Base-by-base conservation (phyloP, 1,140 invertebrate genomes). In the Aporrectodea caliginosa region DNA sequence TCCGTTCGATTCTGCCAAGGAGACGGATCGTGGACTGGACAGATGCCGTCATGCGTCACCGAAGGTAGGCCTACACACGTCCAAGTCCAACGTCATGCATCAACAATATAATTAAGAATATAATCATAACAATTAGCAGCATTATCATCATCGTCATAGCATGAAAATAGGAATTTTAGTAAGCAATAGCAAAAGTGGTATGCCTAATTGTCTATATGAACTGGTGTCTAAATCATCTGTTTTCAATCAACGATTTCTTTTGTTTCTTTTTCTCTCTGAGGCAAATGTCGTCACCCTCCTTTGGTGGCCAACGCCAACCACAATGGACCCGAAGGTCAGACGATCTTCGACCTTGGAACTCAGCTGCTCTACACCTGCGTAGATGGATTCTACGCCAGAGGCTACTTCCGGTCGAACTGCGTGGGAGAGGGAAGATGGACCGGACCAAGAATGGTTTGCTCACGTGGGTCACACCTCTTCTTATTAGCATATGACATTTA, bases 381-480 rank as follows among this genome's bases (percentile, higher is more conserved):
- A 82, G 93, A 92, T 27, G 96, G 96, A 1, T 97, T 95, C 87
- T 92, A 92, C 32, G 93, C 93, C 33, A 92, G 93, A 81, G 95
- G 95, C 0, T 94, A 94, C 85, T 91, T 92, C 1, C 90, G 92
- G 74, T 94, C 95, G 43, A 96, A 96, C 88, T 99, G 97, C 87
- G 89, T 97, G 71, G 93, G 93, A 0, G 90, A 91, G 0, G 93
- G 93, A 1, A 92, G 93, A 80, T 95, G 94, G 94, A 96, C 94
- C 84, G 96, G 96, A n/a, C 96, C 96, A 0, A 95, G 98, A 84
- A 93, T 98, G 77, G 92, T 93, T 69, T 99, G 97, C 84, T 93
- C 96, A 91, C 94, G 96, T 93, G 89, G 93, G 91, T n/a, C n/a
- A n/a, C n/a, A n/a, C n/a, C n/a, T n/a, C n/a, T n/a, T n/a, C n/a